Evolutionary conservation across 2,113 vertebrate genomes (phyloP), one percentile per base, ranked within the genome.

Genomic region (Coptodon rendalli): DNA sequence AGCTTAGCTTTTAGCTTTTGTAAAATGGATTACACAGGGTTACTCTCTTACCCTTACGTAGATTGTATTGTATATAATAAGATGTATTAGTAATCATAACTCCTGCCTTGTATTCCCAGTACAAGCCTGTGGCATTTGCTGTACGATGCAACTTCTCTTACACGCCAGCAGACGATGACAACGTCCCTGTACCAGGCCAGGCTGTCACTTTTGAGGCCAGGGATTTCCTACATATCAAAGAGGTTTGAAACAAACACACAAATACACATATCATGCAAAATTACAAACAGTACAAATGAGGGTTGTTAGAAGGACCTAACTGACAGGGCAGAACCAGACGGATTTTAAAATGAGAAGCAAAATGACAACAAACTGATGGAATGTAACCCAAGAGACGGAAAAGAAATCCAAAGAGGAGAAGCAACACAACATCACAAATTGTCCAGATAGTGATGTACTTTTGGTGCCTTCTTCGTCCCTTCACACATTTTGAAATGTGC

Each of bases 211-310:
- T 99, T 80, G 98, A 99, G 89, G 97, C 98, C 93, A 98, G 98
- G 96, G 98, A 99, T 96, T 99, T 99, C 96, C 97, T 99, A 86
- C 99, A 99, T 81, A 97, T 99, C 96, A 99, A 99, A 97, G 99
- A 99, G 97, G 99, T 99, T 93, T 96, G 97, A 93, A 85, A 38
- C 34, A 79, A 4, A 71, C 9, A 10, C 54, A 82, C 13, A 80
- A n/a, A 78, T 78, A 78, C 5, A 53, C 78, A 54, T n/a, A 8
- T 43, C 38, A 82, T 40, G 5, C 22, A 34, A 43, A 27, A 6
- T 52, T 14, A 66, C 40, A 73, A 50, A 50, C 24, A 50, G 45
- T n/a, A 11, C 3, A 71, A 9, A 12, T 57, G 31, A 27, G 29
- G 53, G 38, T 54, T 36, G 22, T 29, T 79, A 9, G 9, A 53